These are phyloP conservation scores for Aphelocoma coerulescens DNA, from an alignment of 2,113 vertebrate species.

Conservation along the genomic window DNA sequence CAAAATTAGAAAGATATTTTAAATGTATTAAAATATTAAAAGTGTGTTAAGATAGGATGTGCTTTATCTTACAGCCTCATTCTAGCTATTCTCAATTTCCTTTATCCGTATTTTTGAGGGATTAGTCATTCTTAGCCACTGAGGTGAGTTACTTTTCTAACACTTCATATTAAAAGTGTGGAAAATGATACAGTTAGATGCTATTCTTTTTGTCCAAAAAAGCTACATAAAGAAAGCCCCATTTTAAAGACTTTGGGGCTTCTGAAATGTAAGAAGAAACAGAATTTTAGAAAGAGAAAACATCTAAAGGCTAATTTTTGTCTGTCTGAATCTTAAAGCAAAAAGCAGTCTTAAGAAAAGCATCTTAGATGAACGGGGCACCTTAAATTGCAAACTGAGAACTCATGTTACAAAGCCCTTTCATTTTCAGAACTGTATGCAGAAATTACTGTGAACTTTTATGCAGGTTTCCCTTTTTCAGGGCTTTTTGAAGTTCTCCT, in stretches of 20 bases:
- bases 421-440: constrained; percentile 2
- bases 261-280: constrained; percentile 51
- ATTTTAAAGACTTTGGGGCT: constrained; percentile 13
- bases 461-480: constrained; percentile 41
- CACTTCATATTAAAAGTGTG: not conserved
- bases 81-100: not conserved
- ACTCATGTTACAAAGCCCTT: constrained; percentile 45
- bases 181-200: not conserved
- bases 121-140: not conserved
- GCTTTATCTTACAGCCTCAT: not conserved
- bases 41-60: not conserved
- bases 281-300: constrained; percentile 41
- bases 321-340: constrained; percentile 42
- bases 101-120: constrained; percentile 5
- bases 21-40: not conserved
- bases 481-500: constrained; percentile 56
- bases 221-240: not conserved
- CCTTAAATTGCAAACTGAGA: constrained; percentile 62
- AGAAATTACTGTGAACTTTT: constrained; percentile 62
- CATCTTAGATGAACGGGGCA: constrained; percentile 47
- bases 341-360: constrained; percentile 51
- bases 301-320: constrained; percentile 59
- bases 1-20: not conserved
- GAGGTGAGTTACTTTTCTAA: constrained; percentile 11
- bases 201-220: constrained; percentile 28